A percentile compares a stretch with the other conserved stretches of the same genome.
Evolutionary conservation across 2,113 vertebrate species (phyloP).

Genomic region (Phainopepla nitens): DNA sequence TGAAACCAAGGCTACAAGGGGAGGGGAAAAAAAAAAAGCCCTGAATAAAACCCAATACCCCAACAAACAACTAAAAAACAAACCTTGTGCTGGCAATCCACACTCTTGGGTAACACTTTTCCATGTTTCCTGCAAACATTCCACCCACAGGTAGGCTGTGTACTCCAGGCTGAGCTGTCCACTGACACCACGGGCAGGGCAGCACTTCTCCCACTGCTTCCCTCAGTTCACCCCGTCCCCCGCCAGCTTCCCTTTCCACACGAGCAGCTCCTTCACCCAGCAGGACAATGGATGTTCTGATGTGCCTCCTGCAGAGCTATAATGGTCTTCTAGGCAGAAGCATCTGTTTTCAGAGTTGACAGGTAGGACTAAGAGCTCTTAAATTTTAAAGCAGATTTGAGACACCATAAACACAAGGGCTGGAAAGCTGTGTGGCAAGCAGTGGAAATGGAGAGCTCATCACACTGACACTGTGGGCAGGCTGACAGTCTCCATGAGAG

Average conservation of each 20-base stretch:
- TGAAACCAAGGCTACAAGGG: not conserved
- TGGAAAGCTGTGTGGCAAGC: not conserved
- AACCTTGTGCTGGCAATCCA: not conserved
- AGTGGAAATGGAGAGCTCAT: not conserved
- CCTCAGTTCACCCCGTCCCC: not conserved
- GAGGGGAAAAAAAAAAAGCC: not conserved
- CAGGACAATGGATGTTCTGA: not conserved
- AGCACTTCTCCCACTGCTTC: not conserved
- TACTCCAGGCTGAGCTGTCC: not conserved
- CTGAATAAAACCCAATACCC: not conserved
- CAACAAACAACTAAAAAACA: not conserved
- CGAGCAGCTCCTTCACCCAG: not conserved
- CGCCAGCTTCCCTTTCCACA: not conserved
- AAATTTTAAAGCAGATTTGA: not conserved
- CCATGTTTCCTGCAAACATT: not conserved
- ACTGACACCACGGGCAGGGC: fast-evolving
- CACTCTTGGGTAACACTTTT: not conserved
- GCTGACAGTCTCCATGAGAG: not conserved
- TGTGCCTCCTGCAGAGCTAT: not conserved
- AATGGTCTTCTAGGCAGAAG: not conserved
- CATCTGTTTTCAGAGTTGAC: not conserved
- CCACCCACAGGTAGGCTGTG: not conserved
- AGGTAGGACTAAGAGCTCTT: not conserved
- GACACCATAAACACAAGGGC: not conserved
- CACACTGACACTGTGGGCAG: not conserved